Base-by-base conservation (phyloP, 1,140 invertebrate genomes). In the Conus ventricosus region DNA sequence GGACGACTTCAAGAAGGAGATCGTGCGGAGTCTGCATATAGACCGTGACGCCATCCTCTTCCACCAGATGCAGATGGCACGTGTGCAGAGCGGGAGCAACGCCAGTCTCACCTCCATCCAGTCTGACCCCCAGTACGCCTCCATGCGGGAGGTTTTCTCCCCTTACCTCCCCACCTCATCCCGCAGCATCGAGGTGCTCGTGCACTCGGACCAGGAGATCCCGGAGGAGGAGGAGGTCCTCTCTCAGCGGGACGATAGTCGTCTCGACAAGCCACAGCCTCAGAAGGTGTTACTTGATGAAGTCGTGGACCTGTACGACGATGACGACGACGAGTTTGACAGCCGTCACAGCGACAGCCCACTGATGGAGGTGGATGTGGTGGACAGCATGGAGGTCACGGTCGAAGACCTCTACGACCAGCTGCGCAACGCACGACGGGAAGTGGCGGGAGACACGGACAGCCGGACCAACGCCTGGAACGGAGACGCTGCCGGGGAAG, bases 151-250 rank as follows among this genome's bases (percentile, higher is more conserved):
- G 63, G 87, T 90, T 0, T 84, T 91, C 63, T 84, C 82, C 15
- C 87, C 89, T 0, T 17, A 55, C 20, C 89, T 83, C 15, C 8
- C 90, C 53, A 89, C 92, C 63, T 91, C 92, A 5, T 93, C 93
- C 27, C 93, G 92, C 63, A 94, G 94, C 76, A 94, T 94, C 88
- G 94, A 94, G 88, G 94, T 94, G 8, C 87, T 94, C n/a, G 92
- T 94, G 51, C 91, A 93, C 87, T 82, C 89, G n/a, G 84, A 90
- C 55, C 82, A 86, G 57, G 25, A 71, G 57, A 15, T 85, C 23
- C 55, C 13, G 8, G 27, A 63, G 39, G 57, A 39, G 15, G 82
- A 57, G 1, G 17, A 82, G 5, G 39, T 4, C n/a, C n/a, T n/a
- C 57, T 25, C 17, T 55, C 25, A 25, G 23, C 57, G 20, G 80